phyloP scores from a whole-genome alignment of 2,888 invertebrate genomes.

The Coelogynopora nodosa region DNA sequence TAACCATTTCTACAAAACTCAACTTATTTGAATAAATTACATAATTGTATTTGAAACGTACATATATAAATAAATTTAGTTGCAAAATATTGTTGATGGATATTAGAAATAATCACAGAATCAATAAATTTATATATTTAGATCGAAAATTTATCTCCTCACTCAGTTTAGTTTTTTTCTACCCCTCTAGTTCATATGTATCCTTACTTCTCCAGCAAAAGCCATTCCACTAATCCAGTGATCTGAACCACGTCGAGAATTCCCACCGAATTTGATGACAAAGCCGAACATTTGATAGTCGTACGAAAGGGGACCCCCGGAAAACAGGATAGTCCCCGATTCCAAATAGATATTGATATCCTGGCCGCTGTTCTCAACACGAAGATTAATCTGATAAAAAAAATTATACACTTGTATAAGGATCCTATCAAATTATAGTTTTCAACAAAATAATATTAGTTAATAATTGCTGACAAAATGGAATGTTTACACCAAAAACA shows the following conservation, averaged over 20 bases:
- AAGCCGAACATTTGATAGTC: constrained; percentile 90
- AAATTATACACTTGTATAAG: no score
- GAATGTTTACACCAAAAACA: no score
- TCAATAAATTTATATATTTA: no score
- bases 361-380: not conserved
- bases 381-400: not conserved
- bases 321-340: not conserved
- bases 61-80: no score
- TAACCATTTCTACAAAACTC: no score
- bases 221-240: constrained; percentile 91
- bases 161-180: not conserved
- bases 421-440: no score
- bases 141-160: no score
- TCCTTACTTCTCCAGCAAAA: constrained; percentile 91
- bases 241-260: constrained; percentile 79
- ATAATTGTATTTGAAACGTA: not conserved
- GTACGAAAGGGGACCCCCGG: constrained; percentile 90
- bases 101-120: no score
- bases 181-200: not conserved
- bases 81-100: no score
- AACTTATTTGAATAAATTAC: not conserved
- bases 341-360: not conserved
- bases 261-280: constrained; percentile 65
- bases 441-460: no score
- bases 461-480: no score